Evolutionary conservation across 1,140 invertebrate species (phyloP), one percentile per base, ranked within the genome.

Genomic region (Drosophila ambigua): DNA sequence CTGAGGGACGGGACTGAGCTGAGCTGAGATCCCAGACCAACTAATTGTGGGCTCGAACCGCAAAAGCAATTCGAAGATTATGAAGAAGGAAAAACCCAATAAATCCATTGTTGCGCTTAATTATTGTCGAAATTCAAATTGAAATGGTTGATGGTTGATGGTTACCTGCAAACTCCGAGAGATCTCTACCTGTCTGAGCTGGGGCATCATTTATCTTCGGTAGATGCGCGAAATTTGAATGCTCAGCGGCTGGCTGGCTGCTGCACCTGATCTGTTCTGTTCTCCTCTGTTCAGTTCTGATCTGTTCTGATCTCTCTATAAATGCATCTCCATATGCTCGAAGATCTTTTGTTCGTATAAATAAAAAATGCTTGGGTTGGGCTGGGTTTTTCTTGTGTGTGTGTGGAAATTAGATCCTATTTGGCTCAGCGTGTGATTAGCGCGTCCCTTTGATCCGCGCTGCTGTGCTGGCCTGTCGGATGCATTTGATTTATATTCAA

Each of bases 381-480:
- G 72, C 58, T 79, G 23, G 23, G 23, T 1, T 74, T 59, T 65
- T 24, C 13, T 52, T 52, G 24, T 52, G 16, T 59, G 69, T 66
- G 76, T 88, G 84, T 83, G 84, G 83, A 88, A 88, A 88, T 88
- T 89, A 88, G 84, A 89, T 88, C 83, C 83, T 88, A 83, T 89
- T 88, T 89, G 84, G 79, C 83, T 57, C 84, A 89, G 83, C 83
- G 72, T 88, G 83, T 88, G 83, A 88, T 88, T 88, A 88, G 84
- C 84, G 83, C 75, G 46, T 77, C 65, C 66, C 83, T 88, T 88
- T 88, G 83, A 88, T 88, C 63, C 60, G 28, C 57, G 26, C 52
- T 69, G 50, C 41, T 62, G 45, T 41, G 41, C 24, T 57, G 51
- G 35, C 35, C 44, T 50, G 54, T 73, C 68, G 59, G 45, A 53